Conservation (phyloP, 1,140 invertebrate species). For the Drosophila sulfurigaster region DNA sequence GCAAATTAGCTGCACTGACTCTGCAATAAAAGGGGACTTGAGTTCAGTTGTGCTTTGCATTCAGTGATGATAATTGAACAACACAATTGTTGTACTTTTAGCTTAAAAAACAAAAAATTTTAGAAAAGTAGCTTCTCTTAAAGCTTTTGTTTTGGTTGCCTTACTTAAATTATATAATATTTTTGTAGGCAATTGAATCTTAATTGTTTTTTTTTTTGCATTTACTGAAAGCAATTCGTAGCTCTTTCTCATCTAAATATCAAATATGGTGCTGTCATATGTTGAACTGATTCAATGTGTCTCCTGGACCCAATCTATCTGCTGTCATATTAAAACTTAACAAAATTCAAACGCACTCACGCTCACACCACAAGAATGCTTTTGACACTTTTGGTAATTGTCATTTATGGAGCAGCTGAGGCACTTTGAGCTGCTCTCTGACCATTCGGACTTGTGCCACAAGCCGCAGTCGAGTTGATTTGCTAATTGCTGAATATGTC, state of each 20-base stretch:
- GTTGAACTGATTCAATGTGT: conserved; percentile 59
- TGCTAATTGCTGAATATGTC: conserved; percentile 85
- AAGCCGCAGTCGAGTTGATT: conserved; percentile 80
- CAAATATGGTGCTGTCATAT: conserved; percentile 25
- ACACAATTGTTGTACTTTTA: background rate
- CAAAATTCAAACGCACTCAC: conserved; percentile 45
- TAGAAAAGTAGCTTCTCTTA: too few relatives aligned
- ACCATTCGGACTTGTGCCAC: conserved; percentile 17
- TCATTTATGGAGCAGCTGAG: conserved; percentile 57
- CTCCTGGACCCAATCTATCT: conserved; percentile 58
- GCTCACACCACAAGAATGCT: conserved; percentile 41
- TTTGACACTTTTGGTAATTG: conserved; percentile 82
- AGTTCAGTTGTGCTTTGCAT: background rate
- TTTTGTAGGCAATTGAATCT: too few relatives aligned
- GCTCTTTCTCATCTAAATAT: conserved; percentile 24
- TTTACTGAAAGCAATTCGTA: background rate
- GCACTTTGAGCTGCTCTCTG: background rate
- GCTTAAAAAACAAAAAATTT: too few relatives aligned
- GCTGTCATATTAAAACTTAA: conserved; percentile 81
- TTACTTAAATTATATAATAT: too few relatives aligned
- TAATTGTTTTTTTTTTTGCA: background rate
- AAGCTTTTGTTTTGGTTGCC: too few relatives aligned
- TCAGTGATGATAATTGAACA: background rate
- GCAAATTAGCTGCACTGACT: conserved; percentile 54
- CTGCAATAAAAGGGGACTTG: background rate